Conservation (phyloP, 2,113 vertebrate genomes). For the Reinhardtius hippoglossoides region DNA sequence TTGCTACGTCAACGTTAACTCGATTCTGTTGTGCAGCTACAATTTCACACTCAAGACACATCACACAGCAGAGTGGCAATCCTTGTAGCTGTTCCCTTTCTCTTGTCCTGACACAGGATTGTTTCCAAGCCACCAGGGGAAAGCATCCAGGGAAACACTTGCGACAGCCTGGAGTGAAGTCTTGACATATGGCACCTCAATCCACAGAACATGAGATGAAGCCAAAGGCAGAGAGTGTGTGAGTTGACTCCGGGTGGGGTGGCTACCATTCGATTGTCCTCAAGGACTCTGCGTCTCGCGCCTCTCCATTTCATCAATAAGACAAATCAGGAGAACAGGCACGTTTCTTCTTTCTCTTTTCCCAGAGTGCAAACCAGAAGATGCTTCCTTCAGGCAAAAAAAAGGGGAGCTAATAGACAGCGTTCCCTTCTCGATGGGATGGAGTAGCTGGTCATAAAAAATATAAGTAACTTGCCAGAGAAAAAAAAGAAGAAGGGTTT, state of each 20-base stretch:
- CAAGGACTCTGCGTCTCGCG: slow-evolving; percentile 39
- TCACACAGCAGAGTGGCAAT: neutral
- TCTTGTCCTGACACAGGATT: neutral
- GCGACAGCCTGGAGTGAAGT: slow-evolving; percentile 36
- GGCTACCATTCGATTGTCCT: slow-evolving; percentile 31
- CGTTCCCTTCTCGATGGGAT: neutral
- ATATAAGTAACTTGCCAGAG: neutral
- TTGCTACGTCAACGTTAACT: neutral
- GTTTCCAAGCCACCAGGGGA: slow-evolving; percentile 27
- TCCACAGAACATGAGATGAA: slow-evolving; percentile 33
- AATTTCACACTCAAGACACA: neutral
- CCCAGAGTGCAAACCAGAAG: slow-evolving; percentile 6
- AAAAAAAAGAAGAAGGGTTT: neutral
- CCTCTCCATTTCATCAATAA: slow-evolving; percentile 65
- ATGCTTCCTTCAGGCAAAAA: slow-evolving; percentile 20
- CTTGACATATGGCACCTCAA: slow-evolving; percentile 26
- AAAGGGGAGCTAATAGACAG: neutral
- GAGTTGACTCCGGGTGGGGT: slow-evolving; percentile 57
- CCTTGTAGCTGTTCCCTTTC: neutral
- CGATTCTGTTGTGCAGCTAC: slow-evolving; percentile 1
- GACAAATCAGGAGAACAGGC: slow-evolving; percentile 54
- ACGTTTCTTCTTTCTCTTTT: neutral
- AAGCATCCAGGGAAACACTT: slow-evolving; percentile 34
- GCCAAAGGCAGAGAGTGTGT: slow-evolving; percentile 15
- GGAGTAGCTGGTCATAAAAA: slow-evolving; percentile 26